Conservation (phyloP, 2,888 invertebrate species). For the Lacanobia wlatinum region DNA sequence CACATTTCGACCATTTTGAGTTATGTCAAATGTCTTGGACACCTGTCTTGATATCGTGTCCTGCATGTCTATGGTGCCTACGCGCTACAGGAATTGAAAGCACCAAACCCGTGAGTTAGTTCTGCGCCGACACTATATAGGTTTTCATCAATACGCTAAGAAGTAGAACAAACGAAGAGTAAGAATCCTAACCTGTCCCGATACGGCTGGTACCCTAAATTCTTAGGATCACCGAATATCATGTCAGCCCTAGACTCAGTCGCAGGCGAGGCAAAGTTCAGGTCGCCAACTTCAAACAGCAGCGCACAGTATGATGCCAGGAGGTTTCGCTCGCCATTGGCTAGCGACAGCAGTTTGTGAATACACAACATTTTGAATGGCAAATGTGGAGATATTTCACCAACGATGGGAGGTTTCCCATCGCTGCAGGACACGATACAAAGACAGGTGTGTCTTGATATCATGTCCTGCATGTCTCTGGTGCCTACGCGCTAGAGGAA, state of each 20-base stretch:
- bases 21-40: background rate
- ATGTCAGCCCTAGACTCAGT: slow-evolving; percentile 98
- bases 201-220: slow-evolving; percentile 96
- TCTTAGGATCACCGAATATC: slow-evolving; percentile 98
- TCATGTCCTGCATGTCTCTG: background rate
- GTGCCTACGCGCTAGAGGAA: background rate
- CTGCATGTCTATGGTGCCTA: background rate
- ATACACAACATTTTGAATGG: too few species aligned
- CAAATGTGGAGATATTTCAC: background rate
- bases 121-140: background rate
- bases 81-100: background rate
- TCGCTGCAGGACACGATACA: too few species aligned
- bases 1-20: too few species aligned
- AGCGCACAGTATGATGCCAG: slow-evolving; percentile 95
- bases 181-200: slow-evolving; percentile 91
- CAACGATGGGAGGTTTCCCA: too few species aligned
- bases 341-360: slow-evolving; percentile 95
- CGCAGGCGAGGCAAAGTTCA: slow-evolving; percentile 97
- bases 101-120: background rate
- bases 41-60: background rate
- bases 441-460: too few species aligned
- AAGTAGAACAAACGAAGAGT: background rate
- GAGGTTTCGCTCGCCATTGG: slow-evolving; percentile 97
- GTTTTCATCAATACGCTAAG: background rate
- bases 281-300: slow-evolving; percentile 97